Conservation (phyloP, 2,113 vertebrate species). For the Pedionomus torquatus region DNA sequence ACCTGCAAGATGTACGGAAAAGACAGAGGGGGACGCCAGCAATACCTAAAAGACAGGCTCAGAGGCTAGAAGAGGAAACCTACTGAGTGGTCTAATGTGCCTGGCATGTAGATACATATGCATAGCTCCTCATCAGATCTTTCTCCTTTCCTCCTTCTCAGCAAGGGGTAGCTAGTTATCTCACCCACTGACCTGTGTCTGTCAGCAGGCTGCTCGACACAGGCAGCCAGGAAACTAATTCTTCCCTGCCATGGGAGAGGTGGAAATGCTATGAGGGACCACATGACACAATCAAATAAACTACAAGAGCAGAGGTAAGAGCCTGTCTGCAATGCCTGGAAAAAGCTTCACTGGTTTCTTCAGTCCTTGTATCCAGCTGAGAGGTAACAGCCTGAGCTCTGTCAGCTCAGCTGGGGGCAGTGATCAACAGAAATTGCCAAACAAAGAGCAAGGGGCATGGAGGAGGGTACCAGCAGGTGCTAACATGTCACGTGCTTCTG, state of each 20-base stretch:
- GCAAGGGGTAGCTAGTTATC: conserved; percentile 39
- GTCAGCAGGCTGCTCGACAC: conserved; percentile 7
- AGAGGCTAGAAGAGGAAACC: not conserved
- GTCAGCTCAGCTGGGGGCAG: not conserved
- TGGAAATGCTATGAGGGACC: not conserved
- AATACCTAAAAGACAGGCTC: not conserved
- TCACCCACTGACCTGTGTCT: conserved; percentile 56
- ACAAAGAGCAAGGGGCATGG: not conserved
- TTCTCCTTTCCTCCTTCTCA: conserved; percentile 1
- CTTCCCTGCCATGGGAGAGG: not conserved
- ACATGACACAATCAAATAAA: not conserved
- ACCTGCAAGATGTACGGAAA: not conserved
- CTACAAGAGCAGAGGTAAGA: not conserved
- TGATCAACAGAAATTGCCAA: not conserved
- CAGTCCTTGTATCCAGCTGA: not conserved
- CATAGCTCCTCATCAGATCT: conserved; percentile 13
- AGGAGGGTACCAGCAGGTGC: fast-evolving
- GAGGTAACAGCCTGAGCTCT: not conserved
- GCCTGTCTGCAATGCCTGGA: not conserved
- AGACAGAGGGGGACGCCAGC: not conserved
- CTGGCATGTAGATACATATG: conserved; percentile 32
- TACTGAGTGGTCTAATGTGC: not conserved
- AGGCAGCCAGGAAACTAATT: not conserved
- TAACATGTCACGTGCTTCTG: fast-evolving
- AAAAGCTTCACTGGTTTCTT: not conserved